These are phyloP conservation scores for Agrotis exclamationis DNA, from an alignment of 2,888 invertebrate genomes.

Conservation along the genomic window DNA sequence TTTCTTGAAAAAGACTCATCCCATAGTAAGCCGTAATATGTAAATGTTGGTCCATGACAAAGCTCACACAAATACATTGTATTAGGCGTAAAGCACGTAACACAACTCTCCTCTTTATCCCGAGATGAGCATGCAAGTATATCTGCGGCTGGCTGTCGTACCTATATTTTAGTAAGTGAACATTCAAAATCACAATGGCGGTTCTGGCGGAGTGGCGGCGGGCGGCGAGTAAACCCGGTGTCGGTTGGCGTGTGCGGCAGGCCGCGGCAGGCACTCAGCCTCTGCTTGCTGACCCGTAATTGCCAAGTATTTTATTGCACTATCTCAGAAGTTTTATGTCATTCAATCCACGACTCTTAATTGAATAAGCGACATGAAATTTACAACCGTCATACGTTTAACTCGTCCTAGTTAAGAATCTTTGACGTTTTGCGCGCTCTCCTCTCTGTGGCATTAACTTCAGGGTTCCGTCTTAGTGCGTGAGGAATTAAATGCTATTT, in stretches of 20 bases:
- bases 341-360: slow-evolving; percentile 89
- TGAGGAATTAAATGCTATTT: slow-evolving; percentile 42
- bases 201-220: slow-evolving; percentile 58
- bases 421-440: slow-evolving; percentile 73
- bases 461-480: slow-evolving; percentile 59
- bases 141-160: slow-evolving; percentile 59
- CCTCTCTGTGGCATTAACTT: slow-evolving; percentile 66
- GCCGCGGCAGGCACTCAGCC: slow-evolving; percentile 72
- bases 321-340: slow-evolving; percentile 89
- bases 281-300: slow-evolving; percentile 85
- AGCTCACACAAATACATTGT: slow-evolving; percentile 32
- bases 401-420: slow-evolving; percentile 81
- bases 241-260: slow-evolving; percentile 63
- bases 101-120: slow-evolving; percentile 56
- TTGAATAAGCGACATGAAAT: slow-evolving; percentile 89
- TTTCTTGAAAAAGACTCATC: slow-evolving; percentile 3
- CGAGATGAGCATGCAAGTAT: slow-evolving; percentile 53
- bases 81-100: slow-evolving; percentile 43
- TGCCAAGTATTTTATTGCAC: slow-evolving; percentile 88
- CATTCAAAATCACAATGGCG: slow-evolving; percentile 68
- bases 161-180: slow-evolving; percentile 65
- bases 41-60: slow-evolving; percentile 13
- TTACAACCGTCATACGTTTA: slow-evolving; percentile 87
- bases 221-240: slow-evolving; percentile 59
- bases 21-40: neutral